These are phyloP conservation scores for Octopus bimaculoides DNA, from an alignment of 1,140 invertebrate species.

Conservation along the genomic window DNA sequence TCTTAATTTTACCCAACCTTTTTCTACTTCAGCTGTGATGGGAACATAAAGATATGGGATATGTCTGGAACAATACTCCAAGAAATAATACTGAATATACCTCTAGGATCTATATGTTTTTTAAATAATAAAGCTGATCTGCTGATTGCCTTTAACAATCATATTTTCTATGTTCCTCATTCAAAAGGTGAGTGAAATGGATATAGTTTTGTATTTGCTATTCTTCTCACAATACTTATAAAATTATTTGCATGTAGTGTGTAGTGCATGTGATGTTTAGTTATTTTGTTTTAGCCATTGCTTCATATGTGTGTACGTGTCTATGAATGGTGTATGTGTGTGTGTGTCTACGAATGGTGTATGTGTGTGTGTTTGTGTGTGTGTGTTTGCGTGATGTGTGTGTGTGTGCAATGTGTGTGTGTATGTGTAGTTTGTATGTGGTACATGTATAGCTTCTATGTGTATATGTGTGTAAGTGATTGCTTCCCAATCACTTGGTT, in stretches of 20 bases:
- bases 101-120: background rate
- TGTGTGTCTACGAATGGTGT: no score
- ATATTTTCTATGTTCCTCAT: background rate
- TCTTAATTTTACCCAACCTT: no score
- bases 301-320: no score
- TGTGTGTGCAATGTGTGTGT: background rate
- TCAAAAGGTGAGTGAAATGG: background rate
- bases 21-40: background rate
- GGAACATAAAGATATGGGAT: slow-evolving; percentile 7
- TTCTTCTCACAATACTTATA: no score
- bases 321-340: no score
- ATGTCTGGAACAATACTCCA: background rate
- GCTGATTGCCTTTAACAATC: background rate
- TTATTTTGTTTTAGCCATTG: no score
- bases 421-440: background rate
- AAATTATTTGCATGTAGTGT: no score
- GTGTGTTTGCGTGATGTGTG: background rate
- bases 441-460: background rate
- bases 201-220: no score
- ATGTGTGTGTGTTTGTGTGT: background rate
- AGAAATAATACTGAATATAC: background rate
- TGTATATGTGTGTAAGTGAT: background rate
- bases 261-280: no score
- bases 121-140: background rate
- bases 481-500: no score